Evolutionary conservation across 2,113 vertebrate species (phyloP).

Genomic region (Nothobranchius kuhntae): DNA sequence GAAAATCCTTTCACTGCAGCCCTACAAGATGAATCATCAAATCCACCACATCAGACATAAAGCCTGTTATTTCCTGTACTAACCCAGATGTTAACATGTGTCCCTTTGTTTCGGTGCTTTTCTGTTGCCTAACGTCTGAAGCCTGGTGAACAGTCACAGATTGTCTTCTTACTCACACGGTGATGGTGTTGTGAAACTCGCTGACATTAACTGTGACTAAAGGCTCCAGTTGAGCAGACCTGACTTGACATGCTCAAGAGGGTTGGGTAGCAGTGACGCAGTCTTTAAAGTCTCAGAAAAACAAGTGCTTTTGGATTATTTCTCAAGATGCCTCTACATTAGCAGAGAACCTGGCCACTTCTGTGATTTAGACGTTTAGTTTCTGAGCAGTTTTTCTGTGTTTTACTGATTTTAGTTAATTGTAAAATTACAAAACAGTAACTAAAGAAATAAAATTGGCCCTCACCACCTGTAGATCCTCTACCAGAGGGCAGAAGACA

Average conservation of each 20-base stretch:
- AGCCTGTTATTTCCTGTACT: neutral
- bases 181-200: constrained; percentile 44
- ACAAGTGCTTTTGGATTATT: neutral
- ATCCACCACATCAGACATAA: neutral
- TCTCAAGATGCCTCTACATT: constrained; percentile 2
- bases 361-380: no score
- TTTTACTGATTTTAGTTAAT: no score
- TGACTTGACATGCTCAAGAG: constrained; percentile 54
- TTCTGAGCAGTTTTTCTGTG: no score
- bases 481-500: no score
- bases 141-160: neutral
- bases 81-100: constrained; percentile 1
- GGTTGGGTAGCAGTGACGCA: constrained; percentile 36
- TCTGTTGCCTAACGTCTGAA: neutral
- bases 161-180: constrained; percentile 25
- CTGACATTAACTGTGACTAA: constrained; percentile 46
- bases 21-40: neutral
- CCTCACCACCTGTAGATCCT: no score
- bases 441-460: no score
- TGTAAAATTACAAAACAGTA: no score
- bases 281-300: constrained; percentile 8
- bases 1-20: no score
- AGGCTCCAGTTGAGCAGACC: constrained; percentile 29
- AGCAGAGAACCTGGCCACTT: no score
- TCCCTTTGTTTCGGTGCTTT: constrained; percentile 1